Evolutionary conservation across 2,888 invertebrate species (phyloP).

Genomic region (Melikaiella ostensackeni): DNA sequence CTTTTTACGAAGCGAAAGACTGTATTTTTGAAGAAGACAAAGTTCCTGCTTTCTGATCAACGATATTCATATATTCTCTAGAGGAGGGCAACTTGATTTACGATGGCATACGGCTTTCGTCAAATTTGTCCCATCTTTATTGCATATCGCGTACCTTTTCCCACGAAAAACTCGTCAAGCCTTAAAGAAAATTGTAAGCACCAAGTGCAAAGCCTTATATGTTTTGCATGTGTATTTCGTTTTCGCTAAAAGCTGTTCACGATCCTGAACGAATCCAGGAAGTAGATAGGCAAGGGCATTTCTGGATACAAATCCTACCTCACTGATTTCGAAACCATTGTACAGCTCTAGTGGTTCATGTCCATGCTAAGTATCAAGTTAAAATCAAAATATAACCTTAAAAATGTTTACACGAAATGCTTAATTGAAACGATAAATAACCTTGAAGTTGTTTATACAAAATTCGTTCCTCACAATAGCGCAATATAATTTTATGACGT

Average conservation of each 20-base stretch:
- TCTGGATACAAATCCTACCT: no score
- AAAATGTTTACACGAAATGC: no score
- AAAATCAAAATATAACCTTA: no score
- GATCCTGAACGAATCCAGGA: background rate
- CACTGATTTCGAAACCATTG: no score
- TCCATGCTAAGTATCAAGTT: no score
- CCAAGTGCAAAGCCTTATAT: constrained; percentile 10
- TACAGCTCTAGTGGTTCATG: no score
- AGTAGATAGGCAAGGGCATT: no score
- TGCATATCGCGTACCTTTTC: constrained; percentile 40
- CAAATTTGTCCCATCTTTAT: constrained; percentile 48
- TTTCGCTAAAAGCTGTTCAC: background rate
- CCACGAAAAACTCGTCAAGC: constrained; percentile 2
- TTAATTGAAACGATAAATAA: no score
- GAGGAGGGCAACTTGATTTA: constrained; percentile 36
- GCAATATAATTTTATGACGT: no score
- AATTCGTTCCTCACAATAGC: no score
- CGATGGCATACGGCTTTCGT: constrained; percentile 40
- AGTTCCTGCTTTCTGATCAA: constrained; percentile 2
- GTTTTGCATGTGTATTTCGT: background rate
- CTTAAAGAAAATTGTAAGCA: constrained; percentile 6
- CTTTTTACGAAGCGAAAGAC: background rate
- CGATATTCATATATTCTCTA: constrained; percentile 28
- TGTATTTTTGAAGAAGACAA: constrained; percentile 9
- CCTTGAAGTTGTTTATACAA: no score